Evolutionary conservation across 92 coral and sea anemone genomes (phyloP).

Genomic region (Micromussa lordhowensis): DNA sequence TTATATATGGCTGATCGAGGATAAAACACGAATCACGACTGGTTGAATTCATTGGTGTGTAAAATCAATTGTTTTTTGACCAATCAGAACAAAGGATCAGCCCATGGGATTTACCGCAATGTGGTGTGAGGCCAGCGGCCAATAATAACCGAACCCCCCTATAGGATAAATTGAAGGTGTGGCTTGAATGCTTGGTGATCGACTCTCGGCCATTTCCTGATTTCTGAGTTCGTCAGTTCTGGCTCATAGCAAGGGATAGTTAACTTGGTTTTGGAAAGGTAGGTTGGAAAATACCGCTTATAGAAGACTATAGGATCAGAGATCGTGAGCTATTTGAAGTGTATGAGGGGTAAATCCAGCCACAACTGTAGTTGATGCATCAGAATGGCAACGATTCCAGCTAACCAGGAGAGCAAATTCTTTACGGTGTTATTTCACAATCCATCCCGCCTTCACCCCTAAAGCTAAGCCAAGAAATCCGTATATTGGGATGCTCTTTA

Average conservation of each 20-base stretch:
- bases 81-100: slow-evolving; percentile 65
- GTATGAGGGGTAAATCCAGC: slow-evolving; percentile 2
- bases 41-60: slow-evolving; percentile 69
- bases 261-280: slow-evolving; percentile 74
- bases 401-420: slow-evolving; percentile 47
- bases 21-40: slow-evolving; percentile 68
- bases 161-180: slow-evolving; percentile 98
- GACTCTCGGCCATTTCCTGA: slow-evolving; percentile 93
- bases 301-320: slow-evolving; percentile 26
- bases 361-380: slow-evolving; percentile 3
- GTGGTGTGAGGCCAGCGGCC: slow-evolving; percentile 77
- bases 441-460: slow-evolving; percentile 18
- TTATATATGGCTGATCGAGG: slow-evolving; percentile 42
- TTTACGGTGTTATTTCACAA: slow-evolving; percentile 48
- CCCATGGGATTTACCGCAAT: slow-evolving; percentile 61
- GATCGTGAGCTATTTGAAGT: slow-evolving; percentile 1
- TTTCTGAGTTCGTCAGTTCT: slow-evolving; percentile 75
- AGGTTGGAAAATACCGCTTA: slow-evolving; percentile 32
- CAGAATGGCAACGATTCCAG: slow-evolving; percentile 38
- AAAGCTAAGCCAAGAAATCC: slow-evolving; percentile 7
- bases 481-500: not conserved
- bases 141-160: slow-evolving; percentile 89
- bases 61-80: slow-evolving; percentile 68
- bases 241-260: slow-evolving; percentile 73
- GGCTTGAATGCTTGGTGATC: slow-evolving; percentile 87